phyloP scores from a whole-genome alignment of 92 coral and sea anemone species.

The Parazoanthus darwini region DNA sequence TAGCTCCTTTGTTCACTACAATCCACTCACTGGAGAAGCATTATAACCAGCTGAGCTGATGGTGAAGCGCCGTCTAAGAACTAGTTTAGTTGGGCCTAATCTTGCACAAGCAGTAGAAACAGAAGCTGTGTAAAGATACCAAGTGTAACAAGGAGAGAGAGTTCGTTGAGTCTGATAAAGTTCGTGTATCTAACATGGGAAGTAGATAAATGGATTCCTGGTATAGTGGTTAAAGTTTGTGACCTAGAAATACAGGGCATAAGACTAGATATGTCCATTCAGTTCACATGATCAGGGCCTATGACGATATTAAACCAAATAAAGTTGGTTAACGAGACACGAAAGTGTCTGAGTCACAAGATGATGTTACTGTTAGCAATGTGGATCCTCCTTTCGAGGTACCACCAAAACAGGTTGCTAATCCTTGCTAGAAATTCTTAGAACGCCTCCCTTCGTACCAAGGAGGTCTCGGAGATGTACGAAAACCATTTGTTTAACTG shows the following conservation, averaged over 20 bases:
- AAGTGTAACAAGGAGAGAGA: too few relatives aligned
- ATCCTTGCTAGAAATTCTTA: not conserved
- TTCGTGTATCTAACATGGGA: not conserved
- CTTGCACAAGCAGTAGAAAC: too few relatives aligned
- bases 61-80: too few relatives aligned
- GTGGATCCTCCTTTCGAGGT: constrained; percentile 13
- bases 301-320: constrained; percentile 36
- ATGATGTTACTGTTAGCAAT: constrained; percentile 11
- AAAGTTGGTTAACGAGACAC: constrained; percentile 38
- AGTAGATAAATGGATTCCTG: constrained; percentile 34
- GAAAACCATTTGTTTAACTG: not conserved
- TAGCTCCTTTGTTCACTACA: too few relatives aligned
- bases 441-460: not conserved
- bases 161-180: not conserved
- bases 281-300: constrained; percentile 51
- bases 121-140: too few relatives aligned
- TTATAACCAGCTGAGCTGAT: too few relatives aligned
- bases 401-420: not conserved
- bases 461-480: not conserved
- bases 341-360: constrained; percentile 38
- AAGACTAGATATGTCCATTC: constrained; percentile 46
- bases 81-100: too few relatives aligned
- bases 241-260: constrained; percentile 36
- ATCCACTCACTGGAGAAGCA: too few relatives aligned
- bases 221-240: constrained; percentile 43